Evolutionary conservation across 2,797 vertebrate genomes (phyloP).

Genomic region (Hippopotamyrus pictus): DNA sequence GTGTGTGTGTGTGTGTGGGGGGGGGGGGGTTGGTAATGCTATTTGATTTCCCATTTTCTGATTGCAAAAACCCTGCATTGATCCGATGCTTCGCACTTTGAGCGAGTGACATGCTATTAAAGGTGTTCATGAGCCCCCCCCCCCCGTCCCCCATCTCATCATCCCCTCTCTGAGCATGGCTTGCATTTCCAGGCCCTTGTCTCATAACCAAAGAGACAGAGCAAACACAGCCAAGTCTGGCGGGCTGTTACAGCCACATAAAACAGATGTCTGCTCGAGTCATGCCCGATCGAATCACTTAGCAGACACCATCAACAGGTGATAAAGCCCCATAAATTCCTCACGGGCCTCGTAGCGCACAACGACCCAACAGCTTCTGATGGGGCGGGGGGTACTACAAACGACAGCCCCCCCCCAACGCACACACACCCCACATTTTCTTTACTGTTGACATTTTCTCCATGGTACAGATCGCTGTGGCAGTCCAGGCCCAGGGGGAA

Average conservation of each 20-base stretch:
- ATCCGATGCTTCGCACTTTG: slow-evolving; percentile 86
- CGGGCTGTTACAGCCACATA: slow-evolving; percentile 79
- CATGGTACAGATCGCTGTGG: slow-evolving; percentile 81
- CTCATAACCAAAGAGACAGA: slow-evolving; percentile 96
- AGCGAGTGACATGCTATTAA: slow-evolving; percentile 93
- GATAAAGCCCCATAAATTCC: slow-evolving; percentile 99
- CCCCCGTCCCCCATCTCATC: slow-evolving; percentile 33
- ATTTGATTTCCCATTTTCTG: slow-evolving; percentile 97
- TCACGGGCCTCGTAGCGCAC: slow-evolving; percentile 96
- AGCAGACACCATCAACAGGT: slow-evolving; percentile 93
- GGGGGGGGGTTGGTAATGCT: slow-evolving; percentile 76
- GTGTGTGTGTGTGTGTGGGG: background rate
- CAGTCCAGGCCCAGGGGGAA: slow-evolving; percentile 62
- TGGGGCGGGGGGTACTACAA: slow-evolving; percentile 51
- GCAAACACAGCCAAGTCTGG: slow-evolving; percentile 62
- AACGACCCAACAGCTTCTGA: slow-evolving; percentile 90
- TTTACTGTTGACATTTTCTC: slow-evolving; percentile 96
- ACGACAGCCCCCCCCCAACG: slow-evolving; percentile 45
- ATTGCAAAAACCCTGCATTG: slow-evolving; percentile 97
- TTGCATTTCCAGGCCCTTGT: slow-evolving; percentile 80
- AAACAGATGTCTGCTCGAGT: slow-evolving; percentile 93
- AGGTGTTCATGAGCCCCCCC: slow-evolving; percentile 75
- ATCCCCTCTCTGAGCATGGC: slow-evolving; percentile 73
- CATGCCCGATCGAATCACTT: slow-evolving; percentile 97
- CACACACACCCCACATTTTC: slow-evolving; percentile 35